Base-by-base conservation (phyloP, 2,888 invertebrate genomes). In the Cactoblastis cactorum region DNA sequence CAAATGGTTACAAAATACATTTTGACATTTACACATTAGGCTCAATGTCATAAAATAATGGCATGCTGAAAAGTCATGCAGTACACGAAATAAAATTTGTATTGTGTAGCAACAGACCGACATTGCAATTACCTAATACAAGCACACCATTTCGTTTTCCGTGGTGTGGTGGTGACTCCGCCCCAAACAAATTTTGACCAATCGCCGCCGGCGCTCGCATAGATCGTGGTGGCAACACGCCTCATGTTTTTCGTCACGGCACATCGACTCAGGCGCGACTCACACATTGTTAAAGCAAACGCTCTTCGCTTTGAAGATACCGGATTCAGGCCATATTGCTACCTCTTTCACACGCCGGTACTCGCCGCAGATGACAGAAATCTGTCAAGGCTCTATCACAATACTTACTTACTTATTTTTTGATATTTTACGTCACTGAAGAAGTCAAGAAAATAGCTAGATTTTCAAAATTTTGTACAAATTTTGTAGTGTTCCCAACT, bases 201-300 rank as follows among this genome's bases (percentile, higher is more conserved):
- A 89, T 88, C 78, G 59, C 61, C 58, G 70, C 55, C 62, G 72
- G 69, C 58, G 63, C 78, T 74, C 74, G 81, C 81, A 83, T 83
- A 89, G 89, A 88, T 88, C 88, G 86, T 71, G 69, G 74, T 80
- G 77, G 80, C 80, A 83, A 78, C 86, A 88, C 89, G 88, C 89
- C 89, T 89, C 80, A 71, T 79, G 77, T 82, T 86, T 81, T 86
- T 86, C 84, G 87, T 86, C 83, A 88, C 81, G 86, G 83, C 83
- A 80, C 81, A 73, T 70, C 89, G 82, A 88, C 89, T 88, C 89
- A 79, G 86, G 89, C 89, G 89, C 89, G 87, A 87, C 88, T 86
- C 88, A 86, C 88, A 88, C 88, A 86, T 84, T 81, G 86, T 87
- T 82, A 83, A 82, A 74, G 70, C 76, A 74, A 83, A 74, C 81